A percentile compares a stretch with the other conserved stretches of the same genome.
Conservation (phyloP, 2,888 invertebrate species). For the Euzetes globulus region DNA sequence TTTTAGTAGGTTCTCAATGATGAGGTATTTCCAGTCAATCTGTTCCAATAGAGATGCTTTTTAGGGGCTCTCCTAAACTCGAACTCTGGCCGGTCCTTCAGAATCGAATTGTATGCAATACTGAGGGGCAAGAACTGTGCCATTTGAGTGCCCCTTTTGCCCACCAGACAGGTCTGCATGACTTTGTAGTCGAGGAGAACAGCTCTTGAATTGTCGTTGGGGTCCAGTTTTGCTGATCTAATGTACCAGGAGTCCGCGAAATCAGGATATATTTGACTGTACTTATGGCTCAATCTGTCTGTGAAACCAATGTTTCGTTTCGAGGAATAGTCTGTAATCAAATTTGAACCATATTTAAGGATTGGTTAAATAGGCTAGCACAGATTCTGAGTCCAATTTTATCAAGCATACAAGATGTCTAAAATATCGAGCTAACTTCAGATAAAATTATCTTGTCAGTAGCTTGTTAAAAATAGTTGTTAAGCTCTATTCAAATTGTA, state of each 20-base stretch:
- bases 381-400: too few relatives aligned
- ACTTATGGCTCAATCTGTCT: not conserved
- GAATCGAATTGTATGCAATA: not conserved
- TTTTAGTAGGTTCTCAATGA: too few relatives aligned
- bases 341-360: not conserved
- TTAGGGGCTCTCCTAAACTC: not conserved
- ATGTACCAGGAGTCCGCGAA: not conserved
- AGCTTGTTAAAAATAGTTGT: too few relatives aligned
- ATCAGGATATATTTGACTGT: not conserved
- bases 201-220: not conserved
- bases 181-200: constrained; percentile 2
- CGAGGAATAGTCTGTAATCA: not conserved
- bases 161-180: constrained; percentile 4
- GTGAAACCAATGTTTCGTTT: too few relatives aligned
- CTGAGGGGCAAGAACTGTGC: not conserved
- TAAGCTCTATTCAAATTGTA: too few relatives aligned
- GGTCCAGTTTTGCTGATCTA: not conserved
- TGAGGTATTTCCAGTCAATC: not conserved
- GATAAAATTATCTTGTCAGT: too few relatives aligned
- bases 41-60: constrained; percentile 2
- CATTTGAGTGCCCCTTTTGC: not conserved
- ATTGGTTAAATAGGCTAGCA: not conserved
- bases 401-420: too few relatives aligned
- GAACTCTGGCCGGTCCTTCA: not conserved
- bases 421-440: too few relatives aligned